phyloP scores from a whole-genome alignment of 2,797 vertebrate species.

The Hylomyscus alleni region DNA sequence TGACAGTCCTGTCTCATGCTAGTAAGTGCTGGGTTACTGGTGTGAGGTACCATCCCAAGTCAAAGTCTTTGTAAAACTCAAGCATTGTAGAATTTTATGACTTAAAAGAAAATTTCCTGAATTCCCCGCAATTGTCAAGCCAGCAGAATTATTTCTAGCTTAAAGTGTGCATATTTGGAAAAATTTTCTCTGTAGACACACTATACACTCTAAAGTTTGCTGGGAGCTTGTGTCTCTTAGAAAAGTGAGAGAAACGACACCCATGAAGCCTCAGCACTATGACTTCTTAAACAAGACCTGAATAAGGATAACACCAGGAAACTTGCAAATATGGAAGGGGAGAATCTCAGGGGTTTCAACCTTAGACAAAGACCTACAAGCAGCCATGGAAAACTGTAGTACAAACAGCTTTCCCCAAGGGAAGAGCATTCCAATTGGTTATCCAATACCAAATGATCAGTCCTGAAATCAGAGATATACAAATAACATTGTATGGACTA shows the following conservation, averaged over 20 bases:
- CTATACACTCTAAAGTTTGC: background rate
- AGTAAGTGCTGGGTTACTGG: background rate
- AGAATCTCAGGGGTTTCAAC: background rate
- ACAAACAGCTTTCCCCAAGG: background rate
- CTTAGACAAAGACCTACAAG: background rate
- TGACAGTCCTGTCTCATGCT: background rate
- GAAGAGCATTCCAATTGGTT: background rate
- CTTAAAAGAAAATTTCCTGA: background rate
- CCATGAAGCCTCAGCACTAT: background rate
- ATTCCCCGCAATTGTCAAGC: background rate
- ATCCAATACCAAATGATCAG: background rate
- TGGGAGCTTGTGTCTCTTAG: background rate
- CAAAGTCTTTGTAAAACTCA: conserved; percentile 55
- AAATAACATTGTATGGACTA: background rate
- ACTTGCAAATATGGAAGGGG: background rate
- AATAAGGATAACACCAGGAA: background rate
- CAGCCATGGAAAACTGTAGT: too few relatives aligned
- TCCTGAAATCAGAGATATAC: background rate
- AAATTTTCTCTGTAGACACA: background rate
- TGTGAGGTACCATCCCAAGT: background rate
- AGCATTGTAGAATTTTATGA: conserved; percentile 1
- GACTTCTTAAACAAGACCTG: background rate
- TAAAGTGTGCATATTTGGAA: conserved; percentile 28
- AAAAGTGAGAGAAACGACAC: background rate
- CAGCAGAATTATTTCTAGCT: conserved; percentile 25